These are phyloP conservation scores for Fopius arisanus DNA, from an alignment of 1,140 invertebrate species.

Conservation along the genomic window DNA sequence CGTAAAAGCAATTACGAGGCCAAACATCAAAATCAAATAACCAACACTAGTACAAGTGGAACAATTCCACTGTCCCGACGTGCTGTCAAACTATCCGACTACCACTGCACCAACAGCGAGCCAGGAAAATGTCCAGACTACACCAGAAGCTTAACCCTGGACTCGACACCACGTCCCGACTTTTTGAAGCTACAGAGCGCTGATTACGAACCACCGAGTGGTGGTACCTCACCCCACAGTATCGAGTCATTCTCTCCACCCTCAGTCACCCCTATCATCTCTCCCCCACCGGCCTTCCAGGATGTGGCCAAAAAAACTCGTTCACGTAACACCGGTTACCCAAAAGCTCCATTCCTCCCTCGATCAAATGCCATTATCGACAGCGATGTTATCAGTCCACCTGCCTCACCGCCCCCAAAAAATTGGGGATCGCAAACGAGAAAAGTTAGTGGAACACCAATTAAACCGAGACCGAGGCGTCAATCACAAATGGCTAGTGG, in stretches of 20 bases:
- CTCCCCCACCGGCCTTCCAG: slow-evolving; percentile 70
- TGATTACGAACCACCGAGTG: slow-evolving; percentile 55
- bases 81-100: slow-evolving; percentile 66
- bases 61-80: slow-evolving; percentile 56
- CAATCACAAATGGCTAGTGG: slow-evolving; percentile 28
- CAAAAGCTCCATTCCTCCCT: slow-evolving; percentile 64
- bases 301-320: slow-evolving; percentile 58
- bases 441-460: slow-evolving; percentile 35
- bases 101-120: slow-evolving; percentile 68
- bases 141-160: slow-evolving; percentile 29
- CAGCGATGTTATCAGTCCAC: slow-evolving; percentile 66
- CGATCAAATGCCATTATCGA: slow-evolving; percentile 68
- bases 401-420: slow-evolving; percentile 56
- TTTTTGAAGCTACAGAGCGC: slow-evolving; percentile 57
- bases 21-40: slow-evolving; percentile 31
- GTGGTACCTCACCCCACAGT: slow-evolving; percentile 59
- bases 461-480: slow-evolving; percentile 38
- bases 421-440: slow-evolving; percentile 53
- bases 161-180: slow-evolving; percentile 44
- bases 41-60: slow-evolving; percentile 32
- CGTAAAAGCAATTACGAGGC: slow-evolving; percentile 57
- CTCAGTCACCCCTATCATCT: slow-evolving; percentile 69
- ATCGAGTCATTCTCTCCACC: slow-evolving; percentile 66
- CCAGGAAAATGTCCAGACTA: slow-evolving; percentile 60
- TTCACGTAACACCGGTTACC: slow-evolving; percentile 42